Evolutionary conservation across 1,140 invertebrate genomes (phyloP).

Genomic region (Conopomorpha cramerella): DNA sequence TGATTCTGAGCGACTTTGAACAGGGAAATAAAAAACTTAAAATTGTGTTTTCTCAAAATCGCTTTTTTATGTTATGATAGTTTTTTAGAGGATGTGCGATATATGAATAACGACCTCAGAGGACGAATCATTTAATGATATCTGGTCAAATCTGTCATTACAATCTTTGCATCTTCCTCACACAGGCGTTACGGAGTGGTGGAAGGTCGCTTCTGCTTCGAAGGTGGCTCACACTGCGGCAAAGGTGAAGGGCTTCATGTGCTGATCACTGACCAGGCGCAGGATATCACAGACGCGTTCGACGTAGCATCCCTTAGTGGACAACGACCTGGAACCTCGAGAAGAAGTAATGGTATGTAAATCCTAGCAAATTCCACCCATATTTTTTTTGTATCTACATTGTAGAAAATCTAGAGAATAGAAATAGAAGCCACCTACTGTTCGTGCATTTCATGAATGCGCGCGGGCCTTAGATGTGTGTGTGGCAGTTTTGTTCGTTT

Average conservation of each 20-base stretch:
- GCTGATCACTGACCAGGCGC: constrained; percentile 77
- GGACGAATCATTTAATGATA: not conserved
- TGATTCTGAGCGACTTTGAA: not conserved
- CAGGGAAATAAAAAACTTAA: not conserved
- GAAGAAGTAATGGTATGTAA: constrained; percentile 18
- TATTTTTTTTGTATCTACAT: not conserved
- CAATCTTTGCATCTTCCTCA: not conserved
- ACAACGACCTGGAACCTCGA: constrained; percentile 51
- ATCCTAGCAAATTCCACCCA: not conserved
- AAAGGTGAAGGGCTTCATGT: constrained; percentile 83
- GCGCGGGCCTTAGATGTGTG: no score
- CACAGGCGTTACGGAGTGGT: constrained; percentile 81
- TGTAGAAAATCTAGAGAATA: not conserved
- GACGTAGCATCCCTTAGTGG: constrained; percentile 71
- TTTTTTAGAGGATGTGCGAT: no score
- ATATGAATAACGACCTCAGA: no score
- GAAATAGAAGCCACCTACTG: constrained; percentile 17
- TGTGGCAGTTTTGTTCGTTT: no score
- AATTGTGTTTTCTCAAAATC: no score
- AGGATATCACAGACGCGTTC: constrained; percentile 75
- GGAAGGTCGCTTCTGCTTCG: constrained; percentile 87
- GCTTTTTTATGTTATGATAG: no score
- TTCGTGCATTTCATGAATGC: no score
- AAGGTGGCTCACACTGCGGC: constrained; percentile 87
- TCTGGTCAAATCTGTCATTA: not conserved